These are phyloP conservation scores for Probosciger aterrimus DNA, from an alignment of 2,113 vertebrate species.

Conservation along the genomic window DNA sequence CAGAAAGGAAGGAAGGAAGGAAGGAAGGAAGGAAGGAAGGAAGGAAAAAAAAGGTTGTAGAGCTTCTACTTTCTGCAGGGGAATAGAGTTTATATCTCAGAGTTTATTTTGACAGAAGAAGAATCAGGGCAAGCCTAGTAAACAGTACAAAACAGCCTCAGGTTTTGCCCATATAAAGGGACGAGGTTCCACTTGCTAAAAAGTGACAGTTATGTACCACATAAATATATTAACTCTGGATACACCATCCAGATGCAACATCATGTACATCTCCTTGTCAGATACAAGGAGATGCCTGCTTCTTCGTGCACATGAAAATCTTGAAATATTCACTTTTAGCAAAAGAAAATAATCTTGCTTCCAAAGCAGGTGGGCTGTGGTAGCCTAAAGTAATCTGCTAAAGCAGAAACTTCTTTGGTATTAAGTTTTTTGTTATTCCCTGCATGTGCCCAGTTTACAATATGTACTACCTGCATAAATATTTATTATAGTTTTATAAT, in stretches of 20 bases:
- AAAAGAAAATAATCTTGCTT: conserved; percentile 16
- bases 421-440: conserved; percentile 33
- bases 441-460: not conserved
- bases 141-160: not conserved
- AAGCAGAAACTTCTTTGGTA: not conserved
- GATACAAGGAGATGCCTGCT: not conserved
- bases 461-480: not conserved
- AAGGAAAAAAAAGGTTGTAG: not conserved
- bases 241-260: not conserved
- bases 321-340: conserved; percentile 27
- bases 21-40: not conserved
- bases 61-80: not conserved
- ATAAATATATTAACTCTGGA: conserved; percentile 5
- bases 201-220: not conserved
- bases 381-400: conserved; percentile 28
- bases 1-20: too few species aligned
- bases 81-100: not conserved
- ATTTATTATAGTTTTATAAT: conserved; percentile 54
- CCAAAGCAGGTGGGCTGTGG: not conserved
- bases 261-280: not conserved
- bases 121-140: not conserved
- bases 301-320: not conserved
- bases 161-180: not conserved
- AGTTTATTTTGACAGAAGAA: conserved; percentile 29
- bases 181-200: not conserved